Base-by-base conservation (phyloP, 1,140 invertebrate species). In the Yoshiicerus persimilis region DNA sequence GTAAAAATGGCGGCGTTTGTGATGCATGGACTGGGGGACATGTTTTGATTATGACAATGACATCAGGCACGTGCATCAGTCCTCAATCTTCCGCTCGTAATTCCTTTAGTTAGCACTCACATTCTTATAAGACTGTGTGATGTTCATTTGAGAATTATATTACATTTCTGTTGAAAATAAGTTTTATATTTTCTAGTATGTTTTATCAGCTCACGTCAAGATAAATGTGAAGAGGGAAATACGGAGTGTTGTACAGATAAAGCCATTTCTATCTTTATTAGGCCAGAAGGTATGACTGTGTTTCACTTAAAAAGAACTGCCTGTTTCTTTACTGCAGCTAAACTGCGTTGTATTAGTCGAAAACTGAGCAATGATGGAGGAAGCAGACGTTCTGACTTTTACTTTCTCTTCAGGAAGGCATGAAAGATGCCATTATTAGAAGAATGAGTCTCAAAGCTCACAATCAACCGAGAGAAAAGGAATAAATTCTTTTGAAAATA, bases 11-110 rank as follows among this genome's bases (percentile, higher is more conserved):
- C 4, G 34, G 34, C 4, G 36, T 34, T 6, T 38, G n/a, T 34
- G 75, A 80, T 30, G 36, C 4, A 80, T 80, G 34, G 75, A 20
- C 10, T 1, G n/a, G 9, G 32, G 38, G 75, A 27, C 75, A 38
- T 36, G n/a, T 36, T 75, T 23, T n/a, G n/a, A n/a, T n/a, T n/a
- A n/a, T n/a, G n/a, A n/a, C n/a, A n/a, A 36, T 80, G 75, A 38
- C 75, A 80, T 80, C 75, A 80, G 30, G 32, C 75, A 80, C 75
- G 75, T 80, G 75, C 75, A 80, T 80, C 75, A 80, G 34, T 34
- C 75, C n/a, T 80, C 75, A 80, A 80, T 80, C 75, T 77, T 77
- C 34, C 30, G 13, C 75, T 80, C 75, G 34, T 80, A 80, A 80
- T 38, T 80, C 34, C 11, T 80, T 23, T 38, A 80, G 13, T n/a